Conservation (phyloP, 2,888 invertebrate species). For the Noctua pronuba region DNA sequence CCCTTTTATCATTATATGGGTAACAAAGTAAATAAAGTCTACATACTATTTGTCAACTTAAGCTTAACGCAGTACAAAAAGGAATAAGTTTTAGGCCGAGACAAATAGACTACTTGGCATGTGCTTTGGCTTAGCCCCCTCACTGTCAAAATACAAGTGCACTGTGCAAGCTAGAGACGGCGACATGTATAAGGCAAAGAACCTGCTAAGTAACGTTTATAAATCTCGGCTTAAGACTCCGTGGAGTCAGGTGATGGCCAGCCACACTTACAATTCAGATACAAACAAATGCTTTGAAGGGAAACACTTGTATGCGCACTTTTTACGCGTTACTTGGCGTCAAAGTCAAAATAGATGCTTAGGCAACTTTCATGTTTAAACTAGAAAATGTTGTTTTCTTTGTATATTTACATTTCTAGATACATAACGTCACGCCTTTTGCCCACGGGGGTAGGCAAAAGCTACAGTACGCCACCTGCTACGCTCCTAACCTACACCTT, state of each 20-base stretch:
- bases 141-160: background rate
- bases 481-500: background rate
- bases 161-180: conserved; percentile 8
- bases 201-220: conserved; percentile 31
- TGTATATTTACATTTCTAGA: background rate
- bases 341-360: background rate
- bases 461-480: background rate
- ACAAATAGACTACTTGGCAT: conserved; percentile 27
- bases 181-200: background rate
- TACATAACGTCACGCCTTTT: background rate
- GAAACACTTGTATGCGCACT: conserved; percentile 35
- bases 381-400: background rate
- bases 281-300: conserved; percentile 69
- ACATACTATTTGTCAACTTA: conserved; percentile 68
- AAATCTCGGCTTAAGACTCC: conserved; percentile 42
- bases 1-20: conserved; percentile 70
- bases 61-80: conserved; percentile 70
- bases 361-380: background rate
- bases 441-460: too few relatives aligned
- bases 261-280: conserved; percentile 66
- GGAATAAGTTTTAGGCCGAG: conserved; percentile 58
- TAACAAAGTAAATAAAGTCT: conserved; percentile 64
- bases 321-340: background rate
- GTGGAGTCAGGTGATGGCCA: conserved; percentile 68
- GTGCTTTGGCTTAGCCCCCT: background rate